Conservation (phyloP, 1,140 invertebrate species). For the Scaptomyza pallida region DNA sequence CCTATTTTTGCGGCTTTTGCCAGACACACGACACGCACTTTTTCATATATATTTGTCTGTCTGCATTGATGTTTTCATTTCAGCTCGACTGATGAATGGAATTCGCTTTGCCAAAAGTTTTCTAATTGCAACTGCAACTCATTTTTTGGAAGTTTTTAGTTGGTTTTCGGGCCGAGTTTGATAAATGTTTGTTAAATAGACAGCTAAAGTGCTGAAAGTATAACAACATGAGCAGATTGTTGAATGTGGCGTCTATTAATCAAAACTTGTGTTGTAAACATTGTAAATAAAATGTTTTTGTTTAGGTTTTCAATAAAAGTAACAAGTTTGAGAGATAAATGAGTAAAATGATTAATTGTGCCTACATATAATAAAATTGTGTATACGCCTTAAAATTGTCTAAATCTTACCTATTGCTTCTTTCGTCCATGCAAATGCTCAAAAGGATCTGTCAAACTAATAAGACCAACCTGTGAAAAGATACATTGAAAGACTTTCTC, state of each 20-base stretch:
- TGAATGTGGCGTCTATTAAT: conserved; percentile 9
- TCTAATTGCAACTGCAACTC: conserved; percentile 39
- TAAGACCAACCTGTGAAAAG: no score
- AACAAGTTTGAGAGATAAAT: neutral
- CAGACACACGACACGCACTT: conserved; percentile 66
- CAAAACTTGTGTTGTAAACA: neutral
- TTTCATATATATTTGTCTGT: conserved; percentile 45
- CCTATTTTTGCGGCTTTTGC: conserved; percentile 30
- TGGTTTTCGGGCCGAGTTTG: conserved; percentile 15
- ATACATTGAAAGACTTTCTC: no score
- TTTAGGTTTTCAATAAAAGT: neutral
- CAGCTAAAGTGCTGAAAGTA: conserved; percentile 17
- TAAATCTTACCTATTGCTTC: no score
- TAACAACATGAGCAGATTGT: conserved; percentile 9
- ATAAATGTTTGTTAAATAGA: conserved; percentile 31
- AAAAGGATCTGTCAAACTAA: no score
- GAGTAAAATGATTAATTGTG: neutral
- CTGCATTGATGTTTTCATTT: conserved; percentile 65
- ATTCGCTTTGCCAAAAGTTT: conserved; percentile 37
- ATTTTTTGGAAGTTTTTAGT: conserved; percentile 8
- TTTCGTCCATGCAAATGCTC: no score
- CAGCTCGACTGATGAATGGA: conserved; percentile 60
- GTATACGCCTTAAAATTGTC: no score
- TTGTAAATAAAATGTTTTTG: neutral
- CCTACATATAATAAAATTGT: no score